Conservation (phyloP, 2,113 vertebrate species). For the Cervus canadensis region DNA sequence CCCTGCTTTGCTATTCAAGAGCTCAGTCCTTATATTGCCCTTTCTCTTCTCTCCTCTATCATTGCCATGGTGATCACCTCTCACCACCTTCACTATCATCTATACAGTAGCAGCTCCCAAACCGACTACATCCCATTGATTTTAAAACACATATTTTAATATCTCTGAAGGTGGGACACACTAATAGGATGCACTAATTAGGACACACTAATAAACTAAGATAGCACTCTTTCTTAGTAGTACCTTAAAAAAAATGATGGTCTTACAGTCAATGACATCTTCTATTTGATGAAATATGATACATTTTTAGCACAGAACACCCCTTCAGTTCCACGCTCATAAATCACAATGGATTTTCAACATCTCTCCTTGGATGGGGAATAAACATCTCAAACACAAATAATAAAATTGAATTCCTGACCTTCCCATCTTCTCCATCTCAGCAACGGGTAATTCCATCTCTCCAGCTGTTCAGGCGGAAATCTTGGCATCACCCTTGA, state of each 20-base stretch:
- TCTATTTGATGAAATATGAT: not conserved
- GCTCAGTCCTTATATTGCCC: not conserved
- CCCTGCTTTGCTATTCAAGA: not conserved
- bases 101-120: not conserved
- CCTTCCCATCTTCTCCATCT: not conserved
- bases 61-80: not conserved
- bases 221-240: not conserved
- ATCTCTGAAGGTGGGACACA: not conserved
- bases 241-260: not conserved
- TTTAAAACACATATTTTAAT: not conserved
- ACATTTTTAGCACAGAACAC: not conserved
- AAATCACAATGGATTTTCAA: slow-evolving; percentile 5
- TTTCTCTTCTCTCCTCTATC: not conserved
- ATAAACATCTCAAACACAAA: not conserved
- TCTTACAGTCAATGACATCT: not conserved
- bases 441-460: not conserved
- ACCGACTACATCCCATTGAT: not conserved
- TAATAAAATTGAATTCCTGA: not conserved
- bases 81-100: not conserved
- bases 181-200: not conserved
- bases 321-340: not conserved
- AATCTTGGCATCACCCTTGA: not conserved
- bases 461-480: not conserved
- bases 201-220: not conserved
- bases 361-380: not conserved